Evolutionary conservation across 2,113 vertebrate genomes (phyloP), one percentile per base, ranked within the genome.

Genomic region (Vulpes ferrilata): DNA sequence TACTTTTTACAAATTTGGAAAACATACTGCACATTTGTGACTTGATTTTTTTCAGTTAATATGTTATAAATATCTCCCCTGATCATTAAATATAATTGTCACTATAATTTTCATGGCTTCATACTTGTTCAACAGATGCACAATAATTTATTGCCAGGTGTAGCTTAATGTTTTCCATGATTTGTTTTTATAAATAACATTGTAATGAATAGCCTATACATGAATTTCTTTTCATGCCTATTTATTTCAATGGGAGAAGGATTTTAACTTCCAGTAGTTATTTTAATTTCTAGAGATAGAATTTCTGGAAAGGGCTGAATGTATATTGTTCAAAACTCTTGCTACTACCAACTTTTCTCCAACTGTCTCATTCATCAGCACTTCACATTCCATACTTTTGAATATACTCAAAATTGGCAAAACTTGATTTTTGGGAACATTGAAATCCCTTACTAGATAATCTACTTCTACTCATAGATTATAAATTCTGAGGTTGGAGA

Each of bases 141-240:
- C 16, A 35, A 81, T 69, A 85, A 91, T 89, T 85, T 81, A 93
- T 79, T 94, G 27, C 27, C 80, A 12, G 51, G 16, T 82, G 4
- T 82, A 67, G 27, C 53, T 19, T 92, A 65, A 73, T 62, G 25
- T 93, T 87, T 86, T 93, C 30, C 48, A 78, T 79, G 23, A 10
- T 84, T 71, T 60, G 16, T 30, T 93, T 98, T 95, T 60, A 85
- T 88, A 96, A 95, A 88, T 95, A 92, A 73, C 48, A 91, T 64
- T 69, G 23, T 88, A 51, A 55, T 88, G 48, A 84, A 65, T 80
- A 95, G 84, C 5, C 74, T 82, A 48, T 23, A 60, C 59, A 62
- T 74, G 71, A 53, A 76, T 30, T 79, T 84, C 71, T 67, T 4
- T 65, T 67, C 9, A 59, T 12, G 57, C 65, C 27, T 84, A 25